Conservation (phyloP, 2,113 vertebrate genomes). For the Misgurnus anguillicaudatus region DNA sequence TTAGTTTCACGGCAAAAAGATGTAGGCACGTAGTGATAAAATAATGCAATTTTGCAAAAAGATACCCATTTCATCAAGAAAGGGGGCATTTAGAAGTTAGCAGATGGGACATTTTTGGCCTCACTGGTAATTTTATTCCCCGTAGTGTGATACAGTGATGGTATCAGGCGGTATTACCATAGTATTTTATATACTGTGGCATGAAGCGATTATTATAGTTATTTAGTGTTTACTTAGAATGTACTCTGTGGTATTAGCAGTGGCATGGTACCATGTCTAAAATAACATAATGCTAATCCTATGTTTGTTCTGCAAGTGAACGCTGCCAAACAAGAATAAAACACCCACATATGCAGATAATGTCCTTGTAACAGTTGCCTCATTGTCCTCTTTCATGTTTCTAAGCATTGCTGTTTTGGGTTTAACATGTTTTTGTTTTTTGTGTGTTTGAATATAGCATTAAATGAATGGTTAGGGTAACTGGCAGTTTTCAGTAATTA, state of each 20-base stretch:
- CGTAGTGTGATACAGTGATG: too few species aligned
- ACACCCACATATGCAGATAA: background rate
- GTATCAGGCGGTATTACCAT: too few species aligned
- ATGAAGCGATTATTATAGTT: too few species aligned
- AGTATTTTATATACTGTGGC: too few species aligned
- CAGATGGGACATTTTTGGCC: constrained; percentile 15
- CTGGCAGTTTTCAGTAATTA: constrained; percentile 77
- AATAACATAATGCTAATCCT: too few species aligned
- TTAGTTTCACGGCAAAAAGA: background rate
- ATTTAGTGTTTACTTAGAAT: too few species aligned
- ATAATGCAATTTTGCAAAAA: background rate
- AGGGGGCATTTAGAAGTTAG: constrained; percentile 45
- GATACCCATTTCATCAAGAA: constrained; percentile 45
- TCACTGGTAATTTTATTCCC: background rate
- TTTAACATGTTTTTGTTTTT: constrained; percentile 65
- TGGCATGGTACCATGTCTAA: too few species aligned
- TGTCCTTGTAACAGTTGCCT: too few species aligned
- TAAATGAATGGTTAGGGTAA: constrained; percentile 75
- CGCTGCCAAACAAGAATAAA: background rate
- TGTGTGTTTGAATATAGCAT: constrained; percentile 69
- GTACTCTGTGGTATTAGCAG: too few species aligned
- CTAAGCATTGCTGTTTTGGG: background rate
- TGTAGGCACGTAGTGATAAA: background rate
- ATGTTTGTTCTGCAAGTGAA: too few species aligned
- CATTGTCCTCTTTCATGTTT: constrained; percentile 6